Conservation (phyloP, 2,888 invertebrate species). For the Caenorhabditis sinica region DNA sequence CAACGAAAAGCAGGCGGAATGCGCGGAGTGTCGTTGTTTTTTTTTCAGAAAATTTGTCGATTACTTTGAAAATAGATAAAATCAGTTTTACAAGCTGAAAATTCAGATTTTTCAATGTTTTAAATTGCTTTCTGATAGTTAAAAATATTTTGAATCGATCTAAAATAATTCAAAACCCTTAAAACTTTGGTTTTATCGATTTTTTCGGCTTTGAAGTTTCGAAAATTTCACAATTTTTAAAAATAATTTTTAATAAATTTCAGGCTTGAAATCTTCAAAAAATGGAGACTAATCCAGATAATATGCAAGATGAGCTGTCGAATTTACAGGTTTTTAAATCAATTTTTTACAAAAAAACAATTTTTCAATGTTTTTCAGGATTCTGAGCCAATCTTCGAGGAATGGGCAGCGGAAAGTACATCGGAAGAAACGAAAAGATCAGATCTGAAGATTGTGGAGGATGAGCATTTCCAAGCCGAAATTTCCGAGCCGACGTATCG, state of each 20-base stretch:
- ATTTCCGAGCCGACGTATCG: too few relatives aligned
- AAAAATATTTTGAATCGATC: background rate
- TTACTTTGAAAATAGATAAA: constrained; percentile 1
- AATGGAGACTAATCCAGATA: background rate
- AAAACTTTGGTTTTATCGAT: too few relatives aligned
- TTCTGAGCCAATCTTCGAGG: constrained; percentile 43
- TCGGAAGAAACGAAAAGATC: background rate
- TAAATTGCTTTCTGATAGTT: background rate
- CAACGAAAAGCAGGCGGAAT: constrained; percentile 13
- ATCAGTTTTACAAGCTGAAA: background rate
- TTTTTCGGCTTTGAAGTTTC: background rate
- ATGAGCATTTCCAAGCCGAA: too few relatives aligned
- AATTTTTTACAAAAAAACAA: background rate
- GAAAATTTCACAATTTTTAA: too few relatives aligned
- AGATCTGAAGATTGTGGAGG: constrained; percentile 19
- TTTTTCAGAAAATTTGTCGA: constrained; percentile 13
- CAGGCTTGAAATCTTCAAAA: background rate
- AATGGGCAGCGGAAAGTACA: constrained; percentile 46
- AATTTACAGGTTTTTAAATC: background rate
- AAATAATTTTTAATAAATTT: background rate
- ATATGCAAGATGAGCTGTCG: background rate
- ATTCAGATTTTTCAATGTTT: background rate
- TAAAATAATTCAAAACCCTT: too few relatives aligned
- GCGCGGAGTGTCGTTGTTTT: constrained; percentile 54
- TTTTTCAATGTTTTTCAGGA: constrained; percentile 14